Base-by-base conservation (phyloP, 2,797 vertebrate genomes). In the Uromys caudimaculatus region DNA sequence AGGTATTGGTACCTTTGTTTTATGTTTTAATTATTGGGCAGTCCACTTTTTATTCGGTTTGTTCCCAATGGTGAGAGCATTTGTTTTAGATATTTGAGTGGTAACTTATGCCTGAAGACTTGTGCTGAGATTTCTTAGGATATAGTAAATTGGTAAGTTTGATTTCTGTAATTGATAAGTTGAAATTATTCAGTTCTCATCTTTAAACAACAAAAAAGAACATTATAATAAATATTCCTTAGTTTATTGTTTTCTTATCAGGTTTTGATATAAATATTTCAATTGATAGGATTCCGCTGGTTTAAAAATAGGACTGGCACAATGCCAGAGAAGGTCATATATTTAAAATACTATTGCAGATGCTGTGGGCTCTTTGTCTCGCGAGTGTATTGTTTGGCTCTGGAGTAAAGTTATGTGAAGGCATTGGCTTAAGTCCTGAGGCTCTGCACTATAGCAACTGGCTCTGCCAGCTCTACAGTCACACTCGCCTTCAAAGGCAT, bases 301-400 rank as follows among this genome's bases (percentile, higher is more conserved):
- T 97, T 98, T 98, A 99, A 98, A 98, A 98, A 98, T 98, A 98
- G 98, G 92, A 97, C 97, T 98, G 98, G 98, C 98, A 96, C 96
- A 97, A 93, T 97, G 98, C 98, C 98, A 98, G 94, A 95, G 89
- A 98, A 96, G 95, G 98, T 97, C 96, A 94, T 98, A 97, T 97
- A 97, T 98, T 98, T 98, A 97, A 98, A 98, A 98, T 97, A 97
- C 98, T 98, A 98, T 98, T 98, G 97, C 98, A 98, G 98, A 98
- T 98, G 98, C 98, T 98, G 93, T 97, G 97, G 98, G 96, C 96
- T 97, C 96, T 98, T 98, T 98, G 98, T 98, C 97, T 98, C 96
- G 71, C 38, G 21, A 77, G 95, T 98, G 97, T 98, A 98, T 98
- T 98, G 98, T 98, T 98, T 98, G 98, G 96, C 98, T 98, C 97